Evolutionary conservation across 2,888 invertebrate species (phyloP), one percentile per base, ranked within the genome.

Genomic region (Tolmerus cingulatus): DNA sequence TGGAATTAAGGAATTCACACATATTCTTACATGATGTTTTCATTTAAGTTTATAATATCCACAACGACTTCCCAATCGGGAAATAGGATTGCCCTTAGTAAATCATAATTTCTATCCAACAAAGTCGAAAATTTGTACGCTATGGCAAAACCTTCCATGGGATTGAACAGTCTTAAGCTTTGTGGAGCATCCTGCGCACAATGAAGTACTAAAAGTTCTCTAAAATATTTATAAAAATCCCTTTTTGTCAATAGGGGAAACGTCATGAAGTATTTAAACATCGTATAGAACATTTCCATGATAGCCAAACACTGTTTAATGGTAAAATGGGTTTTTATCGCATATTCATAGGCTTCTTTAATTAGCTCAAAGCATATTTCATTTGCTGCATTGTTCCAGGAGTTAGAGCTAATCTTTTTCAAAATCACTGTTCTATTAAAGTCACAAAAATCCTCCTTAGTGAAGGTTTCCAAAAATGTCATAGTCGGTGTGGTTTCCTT

Each of bases 101-200:
- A 46, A 43, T 85, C 85, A 74, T 74, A 85, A 16, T 85, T 74
- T n/a, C n/a, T 23, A 74, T 85, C 85, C 46, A 85, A 85, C 8
- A 85, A 12, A 1, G 16, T 27, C 12, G 46, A 74, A 30, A 85
- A 74, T 30, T 74, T 74, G 14, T 74, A 14, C 1, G 85, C 85
- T 14, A 85, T 74, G 9, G 27, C 43, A 14, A 74, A 85, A 43
- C 7, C 37, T 5, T 85, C 74, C 14, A 85, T 66, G 2, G 74
- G 43, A 7, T 74, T 46, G 30, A 85, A 85, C 30, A 85, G 0
- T 7, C 46, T 74, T 27, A 85, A 30, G 23, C 85, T 85, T 0
- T 74, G 46, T 8, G 85, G 74, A 4, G 85, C 19, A 74, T 85
- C 74, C 9, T 85, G 74, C 4, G 74, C 74, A 14, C 27, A 66